Evolutionary conservation across 2,797 vertebrate species (phyloP).

Genomic region (Xerus rutilus): DNA sequence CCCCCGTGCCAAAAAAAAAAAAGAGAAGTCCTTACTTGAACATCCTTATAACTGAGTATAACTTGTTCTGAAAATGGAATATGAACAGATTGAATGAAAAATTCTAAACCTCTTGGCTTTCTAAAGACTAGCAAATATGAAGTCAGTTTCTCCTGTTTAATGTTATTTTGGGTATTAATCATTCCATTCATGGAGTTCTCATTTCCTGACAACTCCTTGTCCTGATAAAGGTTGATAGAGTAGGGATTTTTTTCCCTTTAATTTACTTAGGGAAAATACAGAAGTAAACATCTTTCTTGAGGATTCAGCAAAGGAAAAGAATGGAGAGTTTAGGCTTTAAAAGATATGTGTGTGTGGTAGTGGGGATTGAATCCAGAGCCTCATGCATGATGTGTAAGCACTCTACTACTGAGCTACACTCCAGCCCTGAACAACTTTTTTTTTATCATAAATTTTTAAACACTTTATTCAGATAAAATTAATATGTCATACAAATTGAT

Average conservation of each 20-base stretch:
- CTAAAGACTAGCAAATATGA: constrained; percentile 16
- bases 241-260: not conserved
- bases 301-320: constrained; percentile 20
- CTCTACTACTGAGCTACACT: not conserved
- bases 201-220: not conserved
- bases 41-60: not conserved
- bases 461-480: constrained; percentile 48
- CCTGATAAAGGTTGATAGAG: constrained; percentile 6
- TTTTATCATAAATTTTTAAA: not conserved
- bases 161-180: not conserved
- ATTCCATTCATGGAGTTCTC: constrained; percentile 53
- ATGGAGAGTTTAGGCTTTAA: not conserved
- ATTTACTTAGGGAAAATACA: constrained; percentile 18
- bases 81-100: not conserved
- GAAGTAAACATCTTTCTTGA: constrained; percentile 33
- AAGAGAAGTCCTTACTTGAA: not conserved
- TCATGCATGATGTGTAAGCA: not conserved
- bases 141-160: not conserved
- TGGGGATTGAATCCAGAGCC: not conserved
- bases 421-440: not conserved
- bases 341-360: not conserved
- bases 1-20: too few relatives aligned
- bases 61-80: constrained; percentile 50
- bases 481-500: not conserved
- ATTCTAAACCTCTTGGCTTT: not conserved